phyloP scores from a whole-genome alignment of 2,113 vertebrate species.

The Gallinago media region DNA sequence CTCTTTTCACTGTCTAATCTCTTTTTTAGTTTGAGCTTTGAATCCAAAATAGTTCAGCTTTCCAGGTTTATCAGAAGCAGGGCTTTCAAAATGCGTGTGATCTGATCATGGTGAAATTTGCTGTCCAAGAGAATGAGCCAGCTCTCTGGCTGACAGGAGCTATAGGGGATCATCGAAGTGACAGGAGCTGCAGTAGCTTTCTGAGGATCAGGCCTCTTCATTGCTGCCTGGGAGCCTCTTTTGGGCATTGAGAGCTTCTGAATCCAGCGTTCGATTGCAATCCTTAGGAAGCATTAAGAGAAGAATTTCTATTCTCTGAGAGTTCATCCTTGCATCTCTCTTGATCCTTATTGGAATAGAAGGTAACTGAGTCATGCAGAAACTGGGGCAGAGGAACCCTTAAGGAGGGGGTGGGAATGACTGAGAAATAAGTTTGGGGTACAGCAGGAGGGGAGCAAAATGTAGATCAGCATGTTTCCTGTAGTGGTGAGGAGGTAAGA shows the following conservation, averaged over 20 bases:
- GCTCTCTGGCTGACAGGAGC: not conserved
- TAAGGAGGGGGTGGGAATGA: not conserved
- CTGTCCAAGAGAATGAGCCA: not conserved
- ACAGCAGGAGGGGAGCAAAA: not conserved
- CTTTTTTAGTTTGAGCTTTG: not conserved
- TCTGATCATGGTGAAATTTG: not conserved
- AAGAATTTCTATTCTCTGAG: not conserved
- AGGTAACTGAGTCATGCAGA: not conserved
- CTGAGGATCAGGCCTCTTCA: not conserved
- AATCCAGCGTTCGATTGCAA: not conserved
- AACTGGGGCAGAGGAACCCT: not conserved
- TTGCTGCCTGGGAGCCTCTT: not conserved
- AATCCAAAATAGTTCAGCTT: not conserved
- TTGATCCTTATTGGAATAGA: not conserved
- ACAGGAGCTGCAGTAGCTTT: not conserved
- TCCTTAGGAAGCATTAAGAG: not conserved
- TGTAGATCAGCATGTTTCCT: fast-evolving
- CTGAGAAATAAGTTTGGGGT: not conserved
- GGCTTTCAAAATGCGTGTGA: not conserved
- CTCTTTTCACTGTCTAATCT: not conserved
- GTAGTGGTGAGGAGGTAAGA: fast-evolving
- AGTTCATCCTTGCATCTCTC: not conserved
- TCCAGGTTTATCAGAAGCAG: not conserved
- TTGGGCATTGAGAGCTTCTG: not conserved
- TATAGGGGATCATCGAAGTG: not conserved